A percentile compares a stretch with the other conserved stretches of the same genome.
Conservation (phyloP, 2,888 invertebrate genomes). For the Oxyscelio sp. region DNA sequence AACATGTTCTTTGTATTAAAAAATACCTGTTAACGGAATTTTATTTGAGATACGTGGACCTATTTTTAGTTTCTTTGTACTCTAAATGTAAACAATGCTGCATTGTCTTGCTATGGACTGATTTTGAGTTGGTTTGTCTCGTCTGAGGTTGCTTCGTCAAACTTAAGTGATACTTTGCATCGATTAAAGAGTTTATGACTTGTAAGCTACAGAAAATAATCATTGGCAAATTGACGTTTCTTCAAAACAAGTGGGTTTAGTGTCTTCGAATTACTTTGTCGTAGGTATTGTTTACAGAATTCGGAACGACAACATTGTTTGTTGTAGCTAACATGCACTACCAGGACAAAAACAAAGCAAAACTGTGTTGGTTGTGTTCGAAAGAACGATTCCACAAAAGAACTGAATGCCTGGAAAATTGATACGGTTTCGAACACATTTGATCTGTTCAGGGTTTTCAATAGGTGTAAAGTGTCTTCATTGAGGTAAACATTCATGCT, state of each 20-base stretch:
- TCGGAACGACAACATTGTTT: not conserved
- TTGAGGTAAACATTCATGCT: slow-evolving; percentile 76
- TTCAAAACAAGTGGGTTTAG: not conserved
- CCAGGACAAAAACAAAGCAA: slow-evolving; percentile 5
- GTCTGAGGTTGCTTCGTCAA: not conserved
- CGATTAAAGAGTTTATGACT: not conserved
- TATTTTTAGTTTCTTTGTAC: not conserved
- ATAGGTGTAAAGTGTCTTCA: slow-evolving; percentile 74
- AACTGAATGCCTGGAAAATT: slow-evolving; percentile 46
- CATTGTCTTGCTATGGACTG: not conserved
- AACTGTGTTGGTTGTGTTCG: slow-evolving; percentile 7
- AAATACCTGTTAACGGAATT: not conserved
- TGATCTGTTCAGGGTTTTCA: slow-evolving; percentile 65
- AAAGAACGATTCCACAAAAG: slow-evolving; percentile 52
- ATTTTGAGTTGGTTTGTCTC: not conserved
- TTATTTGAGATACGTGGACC: not conserved
- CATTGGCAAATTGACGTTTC: not conserved
- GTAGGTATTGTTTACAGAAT: not conserved
- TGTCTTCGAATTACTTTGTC: not conserved
- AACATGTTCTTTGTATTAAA: slow-evolving; percentile 16
- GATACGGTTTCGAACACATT: slow-evolving; percentile 55
- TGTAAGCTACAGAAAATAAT: not conserved
- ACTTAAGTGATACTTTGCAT: not conserved
- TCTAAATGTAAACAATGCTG: not conserved
- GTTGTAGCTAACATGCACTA: not conserved